Evolutionary conservation across 2,113 vertebrate species (phyloP).

Genomic region (Lampris incognitus): DNA sequence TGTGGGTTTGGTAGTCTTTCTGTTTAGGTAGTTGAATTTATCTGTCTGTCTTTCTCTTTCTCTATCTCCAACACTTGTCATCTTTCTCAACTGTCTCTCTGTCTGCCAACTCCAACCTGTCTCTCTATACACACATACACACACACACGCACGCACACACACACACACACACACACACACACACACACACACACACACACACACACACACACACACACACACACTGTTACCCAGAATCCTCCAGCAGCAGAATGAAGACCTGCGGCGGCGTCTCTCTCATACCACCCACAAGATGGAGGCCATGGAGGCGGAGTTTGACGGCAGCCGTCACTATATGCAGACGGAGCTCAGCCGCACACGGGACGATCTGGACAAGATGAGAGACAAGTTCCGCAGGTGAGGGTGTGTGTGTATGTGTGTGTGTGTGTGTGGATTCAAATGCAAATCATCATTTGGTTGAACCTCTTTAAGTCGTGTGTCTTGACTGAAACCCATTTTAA

Average conservation of each 20-base stretch:
- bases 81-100: no score
- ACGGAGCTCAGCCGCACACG: conserved; percentile 91
- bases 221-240: conserved; percentile 83
- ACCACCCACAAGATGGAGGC: conserved; percentile 94
- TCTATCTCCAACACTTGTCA: no score
- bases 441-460: no score
- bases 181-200: conserved; percentile 6
- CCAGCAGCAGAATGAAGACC: conserved; percentile 95
- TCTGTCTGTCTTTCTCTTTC: no score
- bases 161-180: conserved; percentile 8
- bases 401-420: background rate
- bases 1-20: no score
- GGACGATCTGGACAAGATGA: conserved; percentile 97
- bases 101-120: no score
- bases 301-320: conserved; percentile 93
- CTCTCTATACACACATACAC: background rate
- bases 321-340: conserved; percentile 93
- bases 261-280: conserved; percentile 88
- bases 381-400: conserved; percentile 97
- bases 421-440: no score
- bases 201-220: conserved; percentile 8
- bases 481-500: no score
- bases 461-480: no score
- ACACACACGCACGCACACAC: background rate
- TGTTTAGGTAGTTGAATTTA: no score